Percentiles rank a stretch among this genome's conserved stretches.
Conservation (phyloP, 2,888 invertebrate genomes). For the Drosophila percnosoma region DNA sequence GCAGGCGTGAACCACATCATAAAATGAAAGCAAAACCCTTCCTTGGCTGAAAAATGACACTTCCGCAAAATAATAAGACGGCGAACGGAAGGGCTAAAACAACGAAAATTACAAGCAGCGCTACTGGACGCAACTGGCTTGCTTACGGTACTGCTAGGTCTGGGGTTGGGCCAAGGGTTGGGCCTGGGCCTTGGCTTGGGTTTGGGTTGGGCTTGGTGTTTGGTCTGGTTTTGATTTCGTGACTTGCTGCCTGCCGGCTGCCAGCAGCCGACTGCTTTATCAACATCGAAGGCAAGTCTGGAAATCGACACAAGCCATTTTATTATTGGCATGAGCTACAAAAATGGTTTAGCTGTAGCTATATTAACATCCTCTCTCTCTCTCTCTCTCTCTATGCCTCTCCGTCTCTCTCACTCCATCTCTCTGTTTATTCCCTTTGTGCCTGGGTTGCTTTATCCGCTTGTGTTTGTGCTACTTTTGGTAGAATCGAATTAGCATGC, state of each 20-base stretch:
- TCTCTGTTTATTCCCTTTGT: background rate
- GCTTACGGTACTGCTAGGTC: background rate
- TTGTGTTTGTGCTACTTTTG: slow-evolving; percentile 50
- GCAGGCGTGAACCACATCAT: slow-evolving; percentile 65
- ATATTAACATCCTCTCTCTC: slow-evolving; percentile 1
- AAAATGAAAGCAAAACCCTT: slow-evolving; percentile 73
- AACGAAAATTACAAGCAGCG: slow-evolving; percentile 65
- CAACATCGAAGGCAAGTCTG: slow-evolving; percentile 50
- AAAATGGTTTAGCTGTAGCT: slow-evolving; percentile 23
- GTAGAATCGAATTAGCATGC: slow-evolving; percentile 79
- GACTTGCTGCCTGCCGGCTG: slow-evolving; percentile 37
- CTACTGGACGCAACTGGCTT: slow-evolving; percentile 45
- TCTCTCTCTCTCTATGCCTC: background rate
- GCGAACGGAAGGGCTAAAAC: slow-evolving; percentile 54
- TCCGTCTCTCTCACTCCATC: background rate
- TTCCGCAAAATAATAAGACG: slow-evolving; percentile 60
- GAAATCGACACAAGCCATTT: slow-evolving; percentile 72
- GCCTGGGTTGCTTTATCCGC: slow-evolving; percentile 21
- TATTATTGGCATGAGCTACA: slow-evolving; percentile 66
- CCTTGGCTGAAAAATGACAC: slow-evolving; percentile 80
- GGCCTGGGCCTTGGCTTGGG: slow-evolving; percentile 2
- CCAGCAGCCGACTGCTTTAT: slow-evolving; percentile 51
- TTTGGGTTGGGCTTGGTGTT: background rate
- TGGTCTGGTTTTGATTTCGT: slow-evolving; percentile 45
- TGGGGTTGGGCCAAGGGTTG: background rate